Percentiles rank a stretch among this genome's conserved stretches.
phyloP scores from a whole-genome alignment of 2,888 invertebrate genomes.

The Yponomeuta plumbellus region DNA sequence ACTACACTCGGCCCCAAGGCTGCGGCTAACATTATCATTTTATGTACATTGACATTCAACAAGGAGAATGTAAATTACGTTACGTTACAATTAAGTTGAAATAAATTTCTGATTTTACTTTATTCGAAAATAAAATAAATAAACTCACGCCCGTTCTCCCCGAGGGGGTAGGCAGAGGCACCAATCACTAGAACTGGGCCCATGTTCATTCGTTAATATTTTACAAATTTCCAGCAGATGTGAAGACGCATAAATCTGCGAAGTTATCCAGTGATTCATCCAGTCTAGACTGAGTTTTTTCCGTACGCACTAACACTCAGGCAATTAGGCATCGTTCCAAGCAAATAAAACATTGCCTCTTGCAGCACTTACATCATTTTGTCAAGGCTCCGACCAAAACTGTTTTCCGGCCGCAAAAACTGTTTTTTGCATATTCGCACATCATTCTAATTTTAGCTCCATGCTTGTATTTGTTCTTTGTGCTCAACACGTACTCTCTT shows the following conservation, averaged over 20 bases:
- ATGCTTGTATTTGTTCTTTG: neutral
- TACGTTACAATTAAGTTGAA: too few species aligned
- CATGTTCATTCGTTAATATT: too few species aligned
- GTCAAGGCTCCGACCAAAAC: neutral
- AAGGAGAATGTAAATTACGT: too few species aligned
- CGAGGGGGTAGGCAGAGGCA: too few species aligned
- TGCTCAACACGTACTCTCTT: neutral
- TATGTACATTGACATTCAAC: too few species aligned
- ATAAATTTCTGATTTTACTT: too few species aligned
- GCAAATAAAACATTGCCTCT: neutral
- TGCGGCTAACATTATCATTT: too few species aligned
- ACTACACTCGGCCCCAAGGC: too few species aligned
- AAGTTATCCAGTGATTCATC: neutral
- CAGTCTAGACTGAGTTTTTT: neutral
- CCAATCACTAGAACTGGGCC: too few species aligned
- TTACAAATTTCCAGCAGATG: too few species aligned
- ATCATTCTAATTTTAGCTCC: neutral
- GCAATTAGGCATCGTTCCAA: neutral
- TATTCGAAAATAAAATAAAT: too few species aligned
- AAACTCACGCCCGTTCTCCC: too few species aligned
- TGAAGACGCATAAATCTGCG: neutral
- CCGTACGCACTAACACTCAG: neutral
- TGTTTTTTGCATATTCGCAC: neutral
- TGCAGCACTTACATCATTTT: neutral
- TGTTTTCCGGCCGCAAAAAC: neutral